Evolutionary conservation across 2,888 invertebrate species (phyloP).

Genomic region (Drosophila cognata): DNA sequence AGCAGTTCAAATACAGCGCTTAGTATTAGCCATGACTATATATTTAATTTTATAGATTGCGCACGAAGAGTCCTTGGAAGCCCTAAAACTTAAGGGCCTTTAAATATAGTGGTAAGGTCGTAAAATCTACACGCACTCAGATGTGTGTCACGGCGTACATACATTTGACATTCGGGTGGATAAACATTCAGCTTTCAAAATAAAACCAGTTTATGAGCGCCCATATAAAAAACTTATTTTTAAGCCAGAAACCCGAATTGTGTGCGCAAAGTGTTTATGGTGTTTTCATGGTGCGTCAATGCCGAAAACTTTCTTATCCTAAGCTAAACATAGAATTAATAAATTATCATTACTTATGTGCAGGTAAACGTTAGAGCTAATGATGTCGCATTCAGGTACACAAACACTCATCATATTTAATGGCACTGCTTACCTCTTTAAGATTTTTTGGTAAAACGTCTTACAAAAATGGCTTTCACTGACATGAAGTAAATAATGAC

Average conservation of each 20-base stretch:
- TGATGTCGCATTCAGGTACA: slow-evolving; percentile 25
- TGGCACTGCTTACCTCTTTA: slow-evolving; percentile 32
- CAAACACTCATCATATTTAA: slow-evolving; percentile 19
- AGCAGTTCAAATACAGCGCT: slow-evolving; percentile 41
- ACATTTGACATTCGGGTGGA: slow-evolving; percentile 39
- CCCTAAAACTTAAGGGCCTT: slow-evolving; percentile 49
- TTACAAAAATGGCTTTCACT: slow-evolving; percentile 12
- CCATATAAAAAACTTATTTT: slow-evolving; percentile 28
- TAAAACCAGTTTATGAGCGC: slow-evolving; percentile 64
- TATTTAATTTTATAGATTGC: slow-evolving; percentile 51
- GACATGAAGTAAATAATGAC: slow-evolving; percentile 2
- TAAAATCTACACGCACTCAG: slow-evolving; percentile 49
- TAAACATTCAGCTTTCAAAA: slow-evolving; percentile 59
- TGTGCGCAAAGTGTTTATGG: slow-evolving; percentile 59
- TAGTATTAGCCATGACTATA: slow-evolving; percentile 18
- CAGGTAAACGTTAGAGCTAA: slow-evolving; percentile 17
- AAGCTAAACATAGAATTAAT: slow-evolving; percentile 62
- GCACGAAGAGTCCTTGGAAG: slow-evolving; percentile 16
- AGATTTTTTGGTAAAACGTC: slow-evolving; percentile 38
- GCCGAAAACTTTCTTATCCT: slow-evolving; percentile 32
- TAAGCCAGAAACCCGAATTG: neutral
- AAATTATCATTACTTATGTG: slow-evolving; percentile 52
- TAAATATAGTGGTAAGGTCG: slow-evolving; percentile 61
- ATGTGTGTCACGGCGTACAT: slow-evolving; percentile 9
- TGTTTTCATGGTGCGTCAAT: slow-evolving; percentile 49